Evolutionary conservation across 2,888 invertebrate species (phyloP).

Genomic region (Trissolcus japonicus): DNA sequence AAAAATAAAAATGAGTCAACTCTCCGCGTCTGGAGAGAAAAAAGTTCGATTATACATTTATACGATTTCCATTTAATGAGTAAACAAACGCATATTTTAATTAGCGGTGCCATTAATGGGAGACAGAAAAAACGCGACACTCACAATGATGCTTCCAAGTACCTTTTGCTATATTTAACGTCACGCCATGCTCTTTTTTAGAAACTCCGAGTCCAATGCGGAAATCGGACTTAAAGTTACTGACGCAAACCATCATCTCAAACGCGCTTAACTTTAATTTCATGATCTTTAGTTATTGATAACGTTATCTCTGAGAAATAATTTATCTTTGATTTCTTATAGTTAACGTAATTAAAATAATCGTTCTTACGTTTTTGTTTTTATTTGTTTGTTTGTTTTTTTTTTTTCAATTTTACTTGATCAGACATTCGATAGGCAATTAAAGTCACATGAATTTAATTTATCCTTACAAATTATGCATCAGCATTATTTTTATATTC

Average conservation of each 20-base stretch:
- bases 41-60: slow-evolving; percentile 23
- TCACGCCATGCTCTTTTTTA: slow-evolving; percentile 25
- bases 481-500: no score
- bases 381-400: no score
- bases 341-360: no score
- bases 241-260: slow-evolving; percentile 17
- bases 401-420: no score
- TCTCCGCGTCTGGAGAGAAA: background rate
- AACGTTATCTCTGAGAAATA: slow-evolving; percentile 25
- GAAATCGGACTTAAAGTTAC: slow-evolving; percentile 31
- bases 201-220: slow-evolving; percentile 39
- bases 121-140: slow-evolving; percentile 8
- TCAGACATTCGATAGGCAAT: no score
- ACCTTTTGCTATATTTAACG: slow-evolving; percentile 20
- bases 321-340: slow-evolving; percentile 7
- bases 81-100: slow-evolving; percentile 22
- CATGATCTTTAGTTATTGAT: slow-evolving; percentile 18
- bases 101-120: slow-evolving; percentile 18
- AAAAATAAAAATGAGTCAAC: slow-evolving; percentile 32
- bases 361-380: no score
- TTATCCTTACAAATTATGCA: no score
- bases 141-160: slow-evolving; percentile 6
- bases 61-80: slow-evolving; percentile 10
- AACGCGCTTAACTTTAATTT: slow-evolving; percentile 40
- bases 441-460: no score